Evolutionary conservation across 2,888 invertebrate species (phyloP).

Genomic region (Aelia acuminata): DNA sequence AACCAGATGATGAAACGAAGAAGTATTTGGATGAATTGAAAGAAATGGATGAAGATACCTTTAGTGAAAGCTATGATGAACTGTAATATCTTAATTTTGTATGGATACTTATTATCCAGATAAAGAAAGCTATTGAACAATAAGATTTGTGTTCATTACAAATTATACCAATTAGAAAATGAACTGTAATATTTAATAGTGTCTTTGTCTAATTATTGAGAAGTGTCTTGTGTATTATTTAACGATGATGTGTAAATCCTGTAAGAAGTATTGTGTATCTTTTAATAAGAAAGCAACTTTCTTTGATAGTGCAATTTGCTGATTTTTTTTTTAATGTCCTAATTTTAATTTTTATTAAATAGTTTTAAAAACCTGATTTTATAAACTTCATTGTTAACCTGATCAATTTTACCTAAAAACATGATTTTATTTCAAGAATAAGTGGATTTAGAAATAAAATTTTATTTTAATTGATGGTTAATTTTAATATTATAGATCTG

Average conservation of each 20-base stretch:
- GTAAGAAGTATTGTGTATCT: background rate
- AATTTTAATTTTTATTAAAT: background rate
- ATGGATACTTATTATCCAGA: background rate
- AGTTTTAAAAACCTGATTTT: background rate
- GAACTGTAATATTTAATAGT: background rate
- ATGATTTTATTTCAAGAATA: background rate
- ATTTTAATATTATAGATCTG: too few species aligned
- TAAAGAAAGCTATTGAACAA: background rate
- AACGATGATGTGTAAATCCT: background rate
- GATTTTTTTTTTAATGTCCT: background rate
- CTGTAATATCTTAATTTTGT: background rate
- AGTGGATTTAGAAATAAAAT: background rate
- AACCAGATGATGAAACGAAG: background rate
- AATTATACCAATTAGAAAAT: background rate
- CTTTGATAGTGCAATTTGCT: background rate
- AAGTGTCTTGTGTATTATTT: background rate
- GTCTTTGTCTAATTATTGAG: background rate
- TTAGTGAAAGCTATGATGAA: slow-evolving; percentile 13
- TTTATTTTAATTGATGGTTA: too few species aligned
- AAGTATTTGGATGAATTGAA: background rate
- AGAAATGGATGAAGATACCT: background rate
- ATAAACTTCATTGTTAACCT: background rate
- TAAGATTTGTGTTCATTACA: background rate
- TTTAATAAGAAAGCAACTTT: too few species aligned
- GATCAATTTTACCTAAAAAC: background rate